A percentile compares a stretch with the other conserved stretches of the same genome.
Conservation (phyloP, 1,140 invertebrate genomes). For the Trichomalopsis sarcophagae region DNA sequence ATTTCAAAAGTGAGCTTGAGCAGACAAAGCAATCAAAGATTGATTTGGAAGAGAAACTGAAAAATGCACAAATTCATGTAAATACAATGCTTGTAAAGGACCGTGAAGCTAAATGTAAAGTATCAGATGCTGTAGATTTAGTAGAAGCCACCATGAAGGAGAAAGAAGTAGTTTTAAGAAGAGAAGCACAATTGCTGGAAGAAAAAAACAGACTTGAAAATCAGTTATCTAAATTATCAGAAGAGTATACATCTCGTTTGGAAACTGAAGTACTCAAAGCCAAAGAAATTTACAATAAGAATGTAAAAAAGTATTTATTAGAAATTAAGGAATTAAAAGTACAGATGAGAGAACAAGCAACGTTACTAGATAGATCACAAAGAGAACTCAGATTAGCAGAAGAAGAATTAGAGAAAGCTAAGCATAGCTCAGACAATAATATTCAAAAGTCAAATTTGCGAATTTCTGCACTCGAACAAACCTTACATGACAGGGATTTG, state of each 20-base stretch:
- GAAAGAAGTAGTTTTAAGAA: slow-evolving; percentile 73
- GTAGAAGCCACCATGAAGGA: slow-evolving; percentile 74
- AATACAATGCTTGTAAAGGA: slow-evolving; percentile 60
- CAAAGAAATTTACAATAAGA: slow-evolving; percentile 62
- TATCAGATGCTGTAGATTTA: slow-evolving; percentile 74
- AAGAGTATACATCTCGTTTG: slow-evolving; percentile 63
- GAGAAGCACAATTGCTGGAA: slow-evolving; percentile 69
- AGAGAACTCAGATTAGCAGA: slow-evolving; percentile 75
- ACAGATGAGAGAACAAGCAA: slow-evolving; percentile 67
- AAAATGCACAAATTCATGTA: slow-evolving; percentile 57
- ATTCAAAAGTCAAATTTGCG: slow-evolving; percentile 69
- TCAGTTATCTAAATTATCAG: slow-evolving; percentile 57
- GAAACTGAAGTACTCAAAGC: slow-evolving; percentile 60
- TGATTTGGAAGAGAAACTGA: slow-evolving; percentile 64
- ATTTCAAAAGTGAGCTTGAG: slow-evolving; percentile 60
- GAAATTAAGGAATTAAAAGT: slow-evolving; percentile 70
- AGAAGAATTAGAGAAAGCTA: slow-evolving; percentile 72
- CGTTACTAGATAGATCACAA: slow-evolving; percentile 61
- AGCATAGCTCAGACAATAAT: slow-evolving; percentile 68
- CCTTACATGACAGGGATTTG: slow-evolving; percentile 70
- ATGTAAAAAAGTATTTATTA: slow-evolving; percentile 62
- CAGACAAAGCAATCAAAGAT: slow-evolving; percentile 54
- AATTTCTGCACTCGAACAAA: slow-evolving; percentile 73
- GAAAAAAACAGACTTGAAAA: slow-evolving; percentile 62
- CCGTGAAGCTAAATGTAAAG: slow-evolving; percentile 66